These are phyloP conservation scores for Trisateles emortualis DNA, from an alignment of 2,888 invertebrate species.

Conservation along the genomic window DNA sequence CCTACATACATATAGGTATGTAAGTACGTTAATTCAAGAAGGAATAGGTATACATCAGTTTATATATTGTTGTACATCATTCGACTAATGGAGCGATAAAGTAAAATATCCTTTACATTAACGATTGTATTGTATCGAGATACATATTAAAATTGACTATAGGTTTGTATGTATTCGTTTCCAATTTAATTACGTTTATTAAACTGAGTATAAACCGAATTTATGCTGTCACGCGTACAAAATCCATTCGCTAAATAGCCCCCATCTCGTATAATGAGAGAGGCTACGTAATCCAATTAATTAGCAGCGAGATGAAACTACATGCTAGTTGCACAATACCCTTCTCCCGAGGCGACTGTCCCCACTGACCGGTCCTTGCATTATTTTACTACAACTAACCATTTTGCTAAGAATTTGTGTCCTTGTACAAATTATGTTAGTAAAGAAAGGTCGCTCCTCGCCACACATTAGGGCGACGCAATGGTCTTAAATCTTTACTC, in stretches of 20 bases:
- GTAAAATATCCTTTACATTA: neutral
- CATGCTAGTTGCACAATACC: conserved; percentile 62
- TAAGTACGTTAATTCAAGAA: too few relatives aligned
- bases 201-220: conserved; percentile 66
- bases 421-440: conserved; percentile 44
- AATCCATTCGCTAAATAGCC: conserved; percentile 78
- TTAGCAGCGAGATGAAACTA: conserved; percentile 74
- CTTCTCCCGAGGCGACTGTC: conserved; percentile 34
- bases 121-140: neutral
- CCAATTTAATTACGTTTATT: conserved; percentile 67
- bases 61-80: too few relatives aligned
- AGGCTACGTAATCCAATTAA: conserved; percentile 79
- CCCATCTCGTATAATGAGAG: conserved; percentile 75
- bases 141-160: neutral
- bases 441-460: conserved; percentile 41
- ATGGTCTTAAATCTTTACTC: conserved; percentile 21
- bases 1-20: too few relatives aligned
- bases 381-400: conserved; percentile 48
- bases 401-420: conserved; percentile 53
- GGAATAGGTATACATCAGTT: too few relatives aligned
- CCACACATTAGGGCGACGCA: conserved; percentile 30
- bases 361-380: conserved; percentile 40
- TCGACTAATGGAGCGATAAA: too few relatives aligned
- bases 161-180: conserved; percentile 27
- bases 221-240: conserved; percentile 69